Conservation (phyloP, 1,140 invertebrate species). For the Druon quercuslanigerum region DNA sequence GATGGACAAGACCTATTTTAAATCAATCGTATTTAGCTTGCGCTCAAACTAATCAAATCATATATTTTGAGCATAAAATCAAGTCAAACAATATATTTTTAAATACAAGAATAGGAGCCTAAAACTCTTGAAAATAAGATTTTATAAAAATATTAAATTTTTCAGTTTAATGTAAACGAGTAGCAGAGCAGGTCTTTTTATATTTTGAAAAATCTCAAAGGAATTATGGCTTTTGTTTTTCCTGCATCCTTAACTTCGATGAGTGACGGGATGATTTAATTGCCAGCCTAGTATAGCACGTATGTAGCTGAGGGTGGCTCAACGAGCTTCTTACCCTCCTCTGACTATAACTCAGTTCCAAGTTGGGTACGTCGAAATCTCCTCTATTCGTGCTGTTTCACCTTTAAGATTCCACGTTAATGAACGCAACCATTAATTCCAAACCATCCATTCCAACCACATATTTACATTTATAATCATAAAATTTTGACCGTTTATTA, state of each 20-base stretch:
- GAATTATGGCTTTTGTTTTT: not conserved
- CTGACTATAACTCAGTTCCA: slow-evolving; percentile 37
- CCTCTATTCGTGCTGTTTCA: slow-evolving; percentile 3
- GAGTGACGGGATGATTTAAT: slow-evolving; percentile 21
- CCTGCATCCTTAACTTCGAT: not conserved
- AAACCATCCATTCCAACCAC: not conserved
- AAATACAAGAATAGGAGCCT: too few relatives aligned
- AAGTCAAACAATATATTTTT: too few relatives aligned
- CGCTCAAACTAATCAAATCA: too few relatives aligned
- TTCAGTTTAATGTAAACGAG: too few relatives aligned
- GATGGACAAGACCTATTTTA: too few relatives aligned
- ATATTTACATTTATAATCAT: not conserved
- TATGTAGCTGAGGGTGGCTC: slow-evolving; percentile 41
- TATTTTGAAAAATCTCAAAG: not conserved
- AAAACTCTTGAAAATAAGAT: too few relatives aligned
- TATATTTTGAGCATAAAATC: too few relatives aligned
- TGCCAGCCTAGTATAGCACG: slow-evolving; percentile 17
- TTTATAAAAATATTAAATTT: too few relatives aligned
- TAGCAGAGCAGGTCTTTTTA: too few relatives aligned
- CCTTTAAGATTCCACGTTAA: slow-evolving; percentile 26
- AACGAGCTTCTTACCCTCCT: slow-evolving; percentile 50
- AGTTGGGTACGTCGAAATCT: slow-evolving; percentile 8
- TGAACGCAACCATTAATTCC: slow-evolving; percentile 15
- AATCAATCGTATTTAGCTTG: too few relatives aligned
- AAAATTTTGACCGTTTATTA: too few relatives aligned